Conservation (phyloP, 2,797 vertebrate species). For the Pogonophryne albipinna region DNA sequence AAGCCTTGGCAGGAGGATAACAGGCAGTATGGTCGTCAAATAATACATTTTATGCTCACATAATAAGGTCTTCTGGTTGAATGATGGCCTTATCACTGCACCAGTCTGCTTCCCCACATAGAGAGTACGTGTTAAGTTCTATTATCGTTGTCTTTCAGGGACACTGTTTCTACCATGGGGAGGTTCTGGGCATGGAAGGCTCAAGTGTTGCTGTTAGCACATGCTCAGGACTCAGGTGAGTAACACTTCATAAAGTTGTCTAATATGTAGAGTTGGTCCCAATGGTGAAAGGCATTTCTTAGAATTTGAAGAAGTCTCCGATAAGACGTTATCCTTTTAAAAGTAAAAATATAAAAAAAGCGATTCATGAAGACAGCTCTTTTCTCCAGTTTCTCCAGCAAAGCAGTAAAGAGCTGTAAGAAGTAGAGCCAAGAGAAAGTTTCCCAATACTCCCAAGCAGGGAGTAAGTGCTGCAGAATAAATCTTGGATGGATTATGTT, state of each 20-base stretch:
- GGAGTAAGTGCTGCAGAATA: conserved; percentile 14
- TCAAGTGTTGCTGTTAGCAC: conserved; percentile 92
- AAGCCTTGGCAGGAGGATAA: background rate
- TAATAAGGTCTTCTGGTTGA: background rate
- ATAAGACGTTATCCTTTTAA: conserved; percentile 8
- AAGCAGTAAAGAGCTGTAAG: background rate
- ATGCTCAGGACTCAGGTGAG: conserved; percentile 93
- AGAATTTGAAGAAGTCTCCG: conserved; percentile 11
- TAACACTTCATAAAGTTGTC: conserved; percentile 4
- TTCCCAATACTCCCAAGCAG: background rate
- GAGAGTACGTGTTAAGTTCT: conserved; percentile 25
- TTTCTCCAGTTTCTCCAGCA: conserved; percentile 1
- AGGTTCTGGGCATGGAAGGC: conserved; percentile 80
- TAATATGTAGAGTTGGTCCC: conserved; percentile 23
- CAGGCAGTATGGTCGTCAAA: background rate
- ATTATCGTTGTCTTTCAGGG: conserved; percentile 82
- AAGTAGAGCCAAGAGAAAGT: background rate
- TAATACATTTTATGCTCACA: background rate
- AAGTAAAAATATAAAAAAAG: background rate
- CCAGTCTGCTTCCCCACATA: background rate
- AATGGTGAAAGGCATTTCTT: background rate
- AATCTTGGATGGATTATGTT: conserved; percentile 4
- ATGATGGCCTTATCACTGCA: background rate
- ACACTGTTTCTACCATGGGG: conserved; percentile 95
- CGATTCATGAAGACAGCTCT: conserved; percentile 5